Evolutionary conservation across 2,113 vertebrate genomes (phyloP).

Genomic region (Tamias sibiricus): DNA sequence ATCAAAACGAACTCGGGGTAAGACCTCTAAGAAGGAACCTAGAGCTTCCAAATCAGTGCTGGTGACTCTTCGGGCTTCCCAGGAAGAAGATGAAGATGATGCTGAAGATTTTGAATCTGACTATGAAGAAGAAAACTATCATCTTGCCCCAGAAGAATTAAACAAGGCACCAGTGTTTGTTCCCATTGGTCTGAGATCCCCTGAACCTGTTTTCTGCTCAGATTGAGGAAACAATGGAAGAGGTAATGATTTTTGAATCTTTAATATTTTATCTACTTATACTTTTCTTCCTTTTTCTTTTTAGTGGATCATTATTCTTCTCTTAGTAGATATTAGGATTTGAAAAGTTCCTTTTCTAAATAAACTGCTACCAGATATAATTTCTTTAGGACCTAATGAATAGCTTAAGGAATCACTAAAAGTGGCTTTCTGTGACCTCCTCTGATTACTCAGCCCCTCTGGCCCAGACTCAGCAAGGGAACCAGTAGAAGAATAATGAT

Average conservation of each 20-base stretch:
- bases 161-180: conserved; percentile 92
- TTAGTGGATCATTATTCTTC: conserved; percentile 11
- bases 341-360: conserved; percentile 26
- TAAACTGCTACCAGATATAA: neutral
- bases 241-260: conserved; percentile 86
- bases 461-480: neutral
- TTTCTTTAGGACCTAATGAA: neutral
- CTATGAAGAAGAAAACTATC: conserved; percentile 84
- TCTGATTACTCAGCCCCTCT: neutral
- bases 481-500: neutral
- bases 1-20: conserved; percentile 77
- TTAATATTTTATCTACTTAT: neutral
- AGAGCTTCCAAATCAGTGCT: conserved; percentile 87
- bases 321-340: conserved; percentile 25
- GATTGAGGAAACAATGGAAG: conserved; percentile 94
- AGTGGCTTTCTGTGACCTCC: neutral
- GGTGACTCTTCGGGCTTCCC: conserved; percentile 91
- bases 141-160: conserved; percentile 87
- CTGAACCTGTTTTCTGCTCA: conserved; percentile 86
- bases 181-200: conserved; percentile 91
- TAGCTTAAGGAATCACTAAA: neutral
- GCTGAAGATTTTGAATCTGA: conserved; percentile 86
- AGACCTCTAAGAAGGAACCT: conserved; percentile 79
- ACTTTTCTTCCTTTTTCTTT: neutral
- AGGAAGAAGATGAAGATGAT: conserved; percentile 88